Evolutionary conservation across 1,140 invertebrate species (phyloP).

Genomic region (Agraylea sexmaculata): DNA sequence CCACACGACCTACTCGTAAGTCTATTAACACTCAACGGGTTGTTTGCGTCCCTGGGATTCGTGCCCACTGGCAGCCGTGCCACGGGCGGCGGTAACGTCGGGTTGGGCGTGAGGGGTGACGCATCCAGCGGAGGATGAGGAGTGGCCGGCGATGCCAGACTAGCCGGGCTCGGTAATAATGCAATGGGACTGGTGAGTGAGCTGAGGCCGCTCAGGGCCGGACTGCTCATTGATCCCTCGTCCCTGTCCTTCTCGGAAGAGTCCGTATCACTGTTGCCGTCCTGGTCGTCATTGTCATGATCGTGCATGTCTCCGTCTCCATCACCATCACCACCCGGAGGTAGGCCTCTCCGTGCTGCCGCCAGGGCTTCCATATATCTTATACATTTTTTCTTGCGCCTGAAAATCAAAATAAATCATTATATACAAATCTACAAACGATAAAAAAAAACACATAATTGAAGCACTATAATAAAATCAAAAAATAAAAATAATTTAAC

Average conservation of each 20-base stretch:
- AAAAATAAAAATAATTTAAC: slow-evolving; percentile 14
- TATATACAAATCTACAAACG: slow-evolving; percentile 7
- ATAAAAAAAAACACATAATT: background rate
- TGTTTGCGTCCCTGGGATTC: slow-evolving; percentile 82
- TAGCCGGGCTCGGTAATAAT: slow-evolving; percentile 53
- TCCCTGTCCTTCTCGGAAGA: slow-evolving; percentile 52
- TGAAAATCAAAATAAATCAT: slow-evolving; percentile 43
- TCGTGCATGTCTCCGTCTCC: slow-evolving; percentile 65
- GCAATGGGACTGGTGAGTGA: slow-evolving; percentile 62
- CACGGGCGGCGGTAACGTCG: slow-evolving; percentile 31
- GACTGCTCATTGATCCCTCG: slow-evolving; percentile 61
- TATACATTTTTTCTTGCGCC: slow-evolving; percentile 98
- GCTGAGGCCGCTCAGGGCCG: slow-evolving; percentile 63
- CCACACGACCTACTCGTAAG: slow-evolving; percentile 47
- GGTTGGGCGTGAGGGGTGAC: slow-evolving; percentile 31
- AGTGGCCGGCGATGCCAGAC: slow-evolving; percentile 51
- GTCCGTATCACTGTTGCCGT: slow-evolving; percentile 59
- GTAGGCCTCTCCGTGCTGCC: slow-evolving; percentile 52
- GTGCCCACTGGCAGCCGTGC: slow-evolving; percentile 73
- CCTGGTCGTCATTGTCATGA: slow-evolving; percentile 54
- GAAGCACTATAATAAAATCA: background rate
- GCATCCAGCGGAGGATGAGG: slow-evolving; percentile 21
- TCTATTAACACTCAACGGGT: slow-evolving; percentile 80
- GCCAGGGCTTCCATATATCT: slow-evolving; percentile 75
- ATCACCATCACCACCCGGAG: slow-evolving; percentile 35